phyloP scores from a whole-genome alignment of 2,797 vertebrate genomes.

The Sebastes kiyomatsui region DNA sequence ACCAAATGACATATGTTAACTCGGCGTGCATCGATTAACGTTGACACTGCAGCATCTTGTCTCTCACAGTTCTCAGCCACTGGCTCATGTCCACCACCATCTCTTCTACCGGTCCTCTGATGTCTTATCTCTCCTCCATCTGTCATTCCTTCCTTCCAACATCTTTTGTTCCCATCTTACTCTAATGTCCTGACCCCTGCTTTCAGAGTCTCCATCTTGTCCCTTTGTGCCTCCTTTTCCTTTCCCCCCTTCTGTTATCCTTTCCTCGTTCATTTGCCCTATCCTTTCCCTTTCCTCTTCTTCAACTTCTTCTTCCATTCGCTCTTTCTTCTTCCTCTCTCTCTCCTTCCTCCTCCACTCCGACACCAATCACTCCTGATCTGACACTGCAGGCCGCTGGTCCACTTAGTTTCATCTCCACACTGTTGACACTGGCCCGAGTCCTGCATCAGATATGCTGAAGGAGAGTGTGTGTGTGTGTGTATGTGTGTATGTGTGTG shows the following conservation, averaged over 20 bases:
- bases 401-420: conserved; percentile 23
- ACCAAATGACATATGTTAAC: conserved; percentile 18
- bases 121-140: neutral
- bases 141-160: neutral
- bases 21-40: conserved; percentile 33
- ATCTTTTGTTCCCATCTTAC: neutral
- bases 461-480: neutral
- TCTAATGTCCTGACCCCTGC: neutral
- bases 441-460: conserved; percentile 37
- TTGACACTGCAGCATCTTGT: conserved; percentile 30
- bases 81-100: neutral
- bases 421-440: conserved; percentile 1
- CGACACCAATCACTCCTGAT: neutral
- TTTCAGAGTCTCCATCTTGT: too few relatives aligned
- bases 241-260: neutral
- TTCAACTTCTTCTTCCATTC: neutral
- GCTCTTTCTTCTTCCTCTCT: neutral
- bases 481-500: too few relatives aligned
- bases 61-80: conserved; percentile 5
- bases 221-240: neutral
- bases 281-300: neutral
- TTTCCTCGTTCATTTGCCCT: too few relatives aligned
- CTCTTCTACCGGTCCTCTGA: neutral
- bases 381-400: neutral
- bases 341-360: neutral